Conservation (phyloP, 92 coral and sea anemone genomes). For the Virgularia gustaviana region DNA sequence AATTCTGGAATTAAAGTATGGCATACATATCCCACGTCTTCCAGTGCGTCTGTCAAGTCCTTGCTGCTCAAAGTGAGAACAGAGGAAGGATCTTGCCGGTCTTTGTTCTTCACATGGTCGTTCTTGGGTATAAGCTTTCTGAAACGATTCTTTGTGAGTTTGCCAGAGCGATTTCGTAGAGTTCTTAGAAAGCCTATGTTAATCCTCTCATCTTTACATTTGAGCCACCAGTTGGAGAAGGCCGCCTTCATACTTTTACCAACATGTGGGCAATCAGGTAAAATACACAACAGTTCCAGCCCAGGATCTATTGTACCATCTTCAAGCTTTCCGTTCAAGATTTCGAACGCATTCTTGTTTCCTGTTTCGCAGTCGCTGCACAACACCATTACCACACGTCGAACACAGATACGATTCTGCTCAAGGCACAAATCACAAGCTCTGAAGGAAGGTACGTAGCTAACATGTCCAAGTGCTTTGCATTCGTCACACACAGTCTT, state of each 20-base stretch:
- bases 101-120: conserved; percentile 66
- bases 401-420: conserved; percentile 23
- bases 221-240: conserved; percentile 61
- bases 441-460: conserved; percentile 42
- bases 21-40: conserved; percentile 49
- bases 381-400: conserved; percentile 48
- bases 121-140: conserved; percentile 57
- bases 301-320: conserved; percentile 27
- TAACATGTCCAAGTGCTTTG: conserved; percentile 31
- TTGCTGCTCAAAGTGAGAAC: conserved; percentile 44
- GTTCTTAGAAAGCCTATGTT: conserved; percentile 55
- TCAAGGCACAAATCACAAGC: conserved; percentile 43
- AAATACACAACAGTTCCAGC: conserved; percentile 24
- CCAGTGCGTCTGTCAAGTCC: conserved; percentile 48
- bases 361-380: conserved; percentile 51
- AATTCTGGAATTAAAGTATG: conserved; percentile 66
- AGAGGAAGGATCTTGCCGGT: conserved; percentile 66
- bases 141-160: conserved; percentile 42
- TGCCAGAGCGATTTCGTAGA: conserved; percentile 48
- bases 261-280: conserved; percentile 60
- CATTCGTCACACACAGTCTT: conserved; percentile 39
- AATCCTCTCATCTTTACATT: conserved; percentile 41
- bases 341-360: conserved; percentile 47
- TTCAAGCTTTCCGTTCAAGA: conserved; percentile 25
- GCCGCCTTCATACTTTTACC: conserved; percentile 56